A percentile compares a stretch with the other conserved stretches of the same genome.
These are phyloP conservation scores for Nipponia nippon DNA, from an alignment of 2,113 vertebrate genomes.

Conservation along the genomic window DNA sequence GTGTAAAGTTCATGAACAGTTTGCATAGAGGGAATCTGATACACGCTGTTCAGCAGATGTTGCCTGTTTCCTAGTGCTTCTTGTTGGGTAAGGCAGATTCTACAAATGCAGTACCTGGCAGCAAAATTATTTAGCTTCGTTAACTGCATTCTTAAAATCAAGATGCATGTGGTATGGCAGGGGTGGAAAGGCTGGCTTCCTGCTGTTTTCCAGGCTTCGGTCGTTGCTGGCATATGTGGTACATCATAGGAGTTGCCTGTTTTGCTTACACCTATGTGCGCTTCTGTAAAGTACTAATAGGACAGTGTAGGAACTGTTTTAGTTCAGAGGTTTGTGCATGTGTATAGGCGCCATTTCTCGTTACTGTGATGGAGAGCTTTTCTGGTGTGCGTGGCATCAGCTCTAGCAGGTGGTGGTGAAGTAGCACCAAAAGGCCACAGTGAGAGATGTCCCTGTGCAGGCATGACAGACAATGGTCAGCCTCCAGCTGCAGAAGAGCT, in stretches of 20 bases:
- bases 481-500: neutral
- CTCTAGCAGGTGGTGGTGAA: neutral
- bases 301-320: neutral
- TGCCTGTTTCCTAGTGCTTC: neutral
- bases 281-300: neutral
- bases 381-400: neutral
- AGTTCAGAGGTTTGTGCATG: neutral
- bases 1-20: neutral
- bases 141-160: neutral
- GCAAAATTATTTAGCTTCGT: neutral
- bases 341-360: neutral
- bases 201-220: neutral
- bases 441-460: neutral
- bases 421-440: neutral
- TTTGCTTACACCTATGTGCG: neutral
- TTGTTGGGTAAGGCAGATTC: neutral
- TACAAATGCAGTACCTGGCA: neutral
- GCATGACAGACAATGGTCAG: neutral
- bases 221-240: neutral
- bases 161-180: neutral
- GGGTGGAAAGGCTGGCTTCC: neutral
- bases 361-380: neutral
- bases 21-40: neutral
- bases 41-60: neutral
- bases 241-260: neutral